Conservation (phyloP, 1,140 invertebrate genomes). For the Adoxophyes honmai region DNA sequence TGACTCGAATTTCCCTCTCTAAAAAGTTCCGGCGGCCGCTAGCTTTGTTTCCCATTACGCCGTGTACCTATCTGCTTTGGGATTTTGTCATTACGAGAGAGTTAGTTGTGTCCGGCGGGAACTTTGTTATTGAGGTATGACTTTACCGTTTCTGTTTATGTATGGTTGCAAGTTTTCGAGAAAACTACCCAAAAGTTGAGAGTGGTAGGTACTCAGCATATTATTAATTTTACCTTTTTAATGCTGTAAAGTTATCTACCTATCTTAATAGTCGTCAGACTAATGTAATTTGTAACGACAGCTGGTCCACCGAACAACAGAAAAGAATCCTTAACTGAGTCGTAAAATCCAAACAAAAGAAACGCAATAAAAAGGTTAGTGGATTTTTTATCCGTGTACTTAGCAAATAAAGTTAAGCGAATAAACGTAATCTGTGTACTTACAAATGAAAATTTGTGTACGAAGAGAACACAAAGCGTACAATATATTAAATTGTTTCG, state of each 20-base stretch:
- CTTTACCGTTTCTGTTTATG: not conserved
- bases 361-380: conserved; percentile 12
- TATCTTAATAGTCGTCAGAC: no score
- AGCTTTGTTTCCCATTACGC: conserved; percentile 53
- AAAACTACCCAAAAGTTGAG: no score
- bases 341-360: conserved; percentile 4
- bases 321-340: not conserved
- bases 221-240: no score
- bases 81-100: conserved; percentile 46
- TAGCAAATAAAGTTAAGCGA: conserved; percentile 15
- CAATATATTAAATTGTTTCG: conserved; percentile 13
- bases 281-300: no score
- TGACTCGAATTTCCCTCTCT: conserved; percentile 53
- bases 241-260: no score
- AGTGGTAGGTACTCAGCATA: no score
- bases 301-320: no score
- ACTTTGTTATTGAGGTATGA: conserved; percentile 30
- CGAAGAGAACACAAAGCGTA: conserved; percentile 12
- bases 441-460: conserved; percentile 13
- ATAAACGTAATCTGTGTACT: conserved; percentile 14
- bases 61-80: conserved; percentile 38
- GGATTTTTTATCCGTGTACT: conserved; percentile 13
- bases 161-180: no score
- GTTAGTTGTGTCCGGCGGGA: conserved; percentile 41
- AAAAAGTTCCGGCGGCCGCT: conserved; percentile 47